phyloP scores from a whole-genome alignment of 2,113 vertebrate genomes.

The Saccopteryx leptura region DNA sequence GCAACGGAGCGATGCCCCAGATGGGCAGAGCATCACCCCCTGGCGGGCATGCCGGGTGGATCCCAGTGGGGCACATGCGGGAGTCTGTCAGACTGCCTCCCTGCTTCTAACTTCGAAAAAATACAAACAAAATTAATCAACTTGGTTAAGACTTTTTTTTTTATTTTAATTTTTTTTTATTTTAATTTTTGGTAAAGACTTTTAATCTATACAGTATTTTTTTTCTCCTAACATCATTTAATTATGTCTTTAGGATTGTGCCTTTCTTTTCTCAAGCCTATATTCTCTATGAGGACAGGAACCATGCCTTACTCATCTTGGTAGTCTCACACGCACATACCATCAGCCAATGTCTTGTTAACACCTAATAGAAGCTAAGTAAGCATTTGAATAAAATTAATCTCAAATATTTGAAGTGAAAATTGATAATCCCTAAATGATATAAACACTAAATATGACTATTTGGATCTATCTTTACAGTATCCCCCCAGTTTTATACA shows the following conservation, averaged over 20 bases:
- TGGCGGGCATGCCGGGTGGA: no score
- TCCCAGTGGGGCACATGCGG: no score
- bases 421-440: background rate
- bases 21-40: no score
- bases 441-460: background rate
- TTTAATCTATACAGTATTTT: background rate
- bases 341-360: background rate
- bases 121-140: background rate
- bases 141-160: background rate
- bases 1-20: no score
- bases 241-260: background rate
- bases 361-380: background rate
- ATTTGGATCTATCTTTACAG: background rate
- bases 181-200: background rate
- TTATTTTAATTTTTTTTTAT: no score
- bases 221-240: background rate
- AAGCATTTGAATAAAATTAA: constrained; percentile 34
- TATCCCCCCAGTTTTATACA: background rate
- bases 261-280: background rate
- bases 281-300: background rate
- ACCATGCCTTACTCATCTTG: background rate
- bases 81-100: no score
- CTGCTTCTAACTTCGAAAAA: no score
- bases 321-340: background rate
- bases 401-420: constrained; percentile 14